A percentile compares a stretch with the other conserved stretches of the same genome.
phyloP scores from a whole-genome alignment of 1,140 invertebrate genomes.

The Formica exsecta region DNA sequence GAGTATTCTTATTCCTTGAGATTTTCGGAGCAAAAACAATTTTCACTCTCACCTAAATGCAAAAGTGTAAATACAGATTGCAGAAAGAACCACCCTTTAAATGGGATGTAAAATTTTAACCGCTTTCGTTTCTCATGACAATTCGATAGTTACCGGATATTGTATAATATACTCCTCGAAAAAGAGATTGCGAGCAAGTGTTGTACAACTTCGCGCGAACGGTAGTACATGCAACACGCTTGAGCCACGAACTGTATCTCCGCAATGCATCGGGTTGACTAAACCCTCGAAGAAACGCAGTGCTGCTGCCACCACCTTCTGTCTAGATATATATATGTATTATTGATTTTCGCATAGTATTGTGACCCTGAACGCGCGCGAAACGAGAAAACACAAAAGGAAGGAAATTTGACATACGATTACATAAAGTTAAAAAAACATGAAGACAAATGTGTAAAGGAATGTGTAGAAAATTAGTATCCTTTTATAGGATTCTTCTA shows the following conservation, averaged over 20 bases:
- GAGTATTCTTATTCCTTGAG: background rate
- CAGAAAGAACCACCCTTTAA: background rate
- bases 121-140: background rate
- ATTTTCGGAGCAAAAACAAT: background rate
- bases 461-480: background rate
- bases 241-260: background rate
- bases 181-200: background rate
- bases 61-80: background rate
- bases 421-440: background rate
- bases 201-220: background rate
- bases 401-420: background rate
- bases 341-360: constrained; percentile 78
- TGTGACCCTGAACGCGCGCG: constrained; percentile 66
- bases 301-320: constrained; percentile 63
- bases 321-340: constrained; percentile 57
- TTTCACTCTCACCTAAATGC: background rate
- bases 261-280: constrained; percentile 70
- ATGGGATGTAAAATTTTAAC: constrained; percentile 2
- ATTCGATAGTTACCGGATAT: background rate
- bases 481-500: background rate
- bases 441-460: background rate
- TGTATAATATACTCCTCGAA: background rate
- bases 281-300: constrained; percentile 65
- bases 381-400: background rate
- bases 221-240: background rate